Evolutionary conservation across 2,888 invertebrate genomes (phyloP), one percentile per base, ranked within the genome.

Genomic region (Tachina lurida): DNA sequence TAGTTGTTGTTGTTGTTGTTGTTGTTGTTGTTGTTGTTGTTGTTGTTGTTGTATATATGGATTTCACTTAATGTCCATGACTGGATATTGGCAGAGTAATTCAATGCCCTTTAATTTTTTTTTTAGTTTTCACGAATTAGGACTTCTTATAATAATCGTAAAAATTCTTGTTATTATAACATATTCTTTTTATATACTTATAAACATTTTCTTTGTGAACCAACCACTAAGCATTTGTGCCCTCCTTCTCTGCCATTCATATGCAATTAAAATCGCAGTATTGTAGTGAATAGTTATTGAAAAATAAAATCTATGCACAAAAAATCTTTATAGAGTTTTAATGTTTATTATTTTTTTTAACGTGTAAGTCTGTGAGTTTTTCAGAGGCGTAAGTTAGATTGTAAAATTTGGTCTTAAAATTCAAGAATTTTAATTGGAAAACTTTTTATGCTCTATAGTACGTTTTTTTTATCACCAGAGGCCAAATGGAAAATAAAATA

Each of bases 351-450:
- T 74, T 81, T 67, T 63, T 70, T 68, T 31, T 31, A 31, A 43
- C n/a, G 19, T 71, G 17, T 65, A 45, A 54, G 52, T 54, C 41
- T 60, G 65, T 63, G 71, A 60, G 15, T 60, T 62, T 75, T 75
- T 81, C 54, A 81, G 75, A 81, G 75, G 81, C 75, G 75, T 84
- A 78, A 78, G 54, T 84, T 78, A 73, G 43, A 73, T 58, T 84
- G 77, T 78, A 73, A 74, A 84, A 71, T 78, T 76, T 71, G 67
- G 77, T 78, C 77, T 77, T 75, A 82, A 85, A 67, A 58, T 70
- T n/a, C 49, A 78, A 70, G 85, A 85, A 85, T 82, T 85, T 82
- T 85, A 85, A 85, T 85, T 85, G 85, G 78, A 78, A 78, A 84
- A 47, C 39, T 52, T 83, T 82, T 83, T 60, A 73, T 71, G 60